Percentiles rank a stretch among this genome's conserved stretches.
Conservation (phyloP, 1,140 invertebrate species). For the Diachasma alloeum region DNA sequence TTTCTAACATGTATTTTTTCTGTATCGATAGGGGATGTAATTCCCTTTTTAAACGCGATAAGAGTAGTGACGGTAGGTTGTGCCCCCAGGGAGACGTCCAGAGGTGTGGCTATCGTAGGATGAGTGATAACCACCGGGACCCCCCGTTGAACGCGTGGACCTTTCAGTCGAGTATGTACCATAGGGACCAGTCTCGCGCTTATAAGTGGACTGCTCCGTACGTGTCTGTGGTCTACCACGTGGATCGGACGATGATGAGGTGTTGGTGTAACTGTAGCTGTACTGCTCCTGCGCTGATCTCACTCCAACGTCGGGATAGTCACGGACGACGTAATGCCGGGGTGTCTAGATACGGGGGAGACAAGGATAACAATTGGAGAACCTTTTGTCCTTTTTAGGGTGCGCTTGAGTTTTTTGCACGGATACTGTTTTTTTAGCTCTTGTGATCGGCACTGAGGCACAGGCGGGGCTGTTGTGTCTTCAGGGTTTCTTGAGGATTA, state of each 20-base stretch:
- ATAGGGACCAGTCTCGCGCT: conserved; percentile 71
- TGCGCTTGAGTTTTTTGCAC: too few relatives aligned
- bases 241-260: conserved; percentile 66
- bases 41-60: conserved; percentile 80
- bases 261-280: conserved; percentile 81
- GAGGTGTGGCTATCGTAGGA: conserved; percentile 79
- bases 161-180: conserved; percentile 78
- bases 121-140: conserved; percentile 78
- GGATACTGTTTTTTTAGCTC: too few relatives aligned
- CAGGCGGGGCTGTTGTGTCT: too few relatives aligned
- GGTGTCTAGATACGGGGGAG: conserved; percentile 72
- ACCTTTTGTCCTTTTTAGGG: too few relatives aligned
- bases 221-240: conserved; percentile 69
- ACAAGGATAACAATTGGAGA: conserved; percentile 53
- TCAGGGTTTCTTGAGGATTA: too few relatives aligned
- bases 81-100: conserved; percentile 81
- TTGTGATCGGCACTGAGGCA: too few relatives aligned
- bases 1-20: too few relatives aligned
- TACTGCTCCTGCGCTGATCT: conserved; percentile 79
- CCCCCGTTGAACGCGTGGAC: conserved; percentile 73
- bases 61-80: conserved; percentile 82
- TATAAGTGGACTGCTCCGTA: conserved; percentile 69
- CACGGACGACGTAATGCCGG: conserved; percentile 83
- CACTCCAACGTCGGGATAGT: conserved; percentile 74
- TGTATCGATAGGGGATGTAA: too few relatives aligned